Base-by-base conservation (phyloP, 2,888 invertebrate genomes). In the Machimus atricapillus region DNA sequence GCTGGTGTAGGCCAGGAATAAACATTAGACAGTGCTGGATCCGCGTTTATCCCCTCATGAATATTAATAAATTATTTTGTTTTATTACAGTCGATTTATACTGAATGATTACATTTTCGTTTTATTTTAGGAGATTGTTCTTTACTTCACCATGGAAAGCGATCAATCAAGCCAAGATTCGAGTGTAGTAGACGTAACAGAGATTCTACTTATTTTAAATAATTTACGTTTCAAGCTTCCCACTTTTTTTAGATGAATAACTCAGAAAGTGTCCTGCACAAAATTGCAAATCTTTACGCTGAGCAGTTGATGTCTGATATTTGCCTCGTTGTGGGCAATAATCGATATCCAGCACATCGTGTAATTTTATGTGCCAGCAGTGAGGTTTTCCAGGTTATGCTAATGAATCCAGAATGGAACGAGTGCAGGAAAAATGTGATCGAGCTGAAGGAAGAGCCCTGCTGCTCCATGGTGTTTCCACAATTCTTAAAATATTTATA, bases 371-470 rank as follows among this genome's bases (percentile, higher is more conserved):
- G 98, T 93, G 97, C 98, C 86, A 97, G 97, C 89, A 98, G 98
- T 92, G 98, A 98, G 93, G 98, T 98, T 78, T 98, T 98, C 92
- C 97, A 97, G 94, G 97, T 97, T n/a, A 98, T 98, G 98, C 93
- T 98, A 74, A 98, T 97, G 96, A 97, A 96, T 91, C 96, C 97
- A 0, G 96, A 97, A 91, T 98, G 98, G 98, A 96, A 95, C 85
- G 98, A 98, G 91, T 97, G 97, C 91, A 94, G 96, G 87, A 97
- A 97, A 92, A 96, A 96, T 89, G 94, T 95, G 74, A 96, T 98
- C 79, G 96, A 96, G 82, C 93, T 98, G 16, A 96, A 97, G 90
- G 98, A 98, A 93, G 96, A 97, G 14, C 95, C 96, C 0, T 95
- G 95, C 86, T 98, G 98, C 91, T 95, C 96, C 31, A 94, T 94